A percentile compares a stretch with the other conserved stretches of the same genome.
Conservation (phyloP, 37 sponge, comb jelly and placozoan genomes). For the Cliona cf. orientalis region DNA sequence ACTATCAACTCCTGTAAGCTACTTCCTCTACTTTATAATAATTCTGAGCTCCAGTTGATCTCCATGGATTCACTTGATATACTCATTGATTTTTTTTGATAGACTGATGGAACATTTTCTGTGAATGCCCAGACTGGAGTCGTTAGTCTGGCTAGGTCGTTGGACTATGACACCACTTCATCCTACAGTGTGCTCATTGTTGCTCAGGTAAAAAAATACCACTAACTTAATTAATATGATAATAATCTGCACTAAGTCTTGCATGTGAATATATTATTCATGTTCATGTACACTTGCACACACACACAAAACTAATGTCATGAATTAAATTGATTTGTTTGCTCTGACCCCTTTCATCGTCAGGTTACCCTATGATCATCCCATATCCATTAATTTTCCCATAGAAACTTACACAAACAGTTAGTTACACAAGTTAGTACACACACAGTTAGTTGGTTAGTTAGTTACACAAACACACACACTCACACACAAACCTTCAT, state of each 20-base stretch:
- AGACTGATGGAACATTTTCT: constrained; percentile 9
- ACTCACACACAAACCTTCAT: no score
- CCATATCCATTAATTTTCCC: no score
- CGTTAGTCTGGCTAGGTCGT: not conserved
- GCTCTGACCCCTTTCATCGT: no score
- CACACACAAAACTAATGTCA: no score
- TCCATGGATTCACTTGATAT: not conserved
- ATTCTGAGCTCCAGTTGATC: not conserved
- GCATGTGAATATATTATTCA: not conserved
- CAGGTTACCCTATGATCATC: no score
- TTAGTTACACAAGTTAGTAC: no score
- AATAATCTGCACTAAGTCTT: no score
- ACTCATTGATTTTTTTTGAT: not conserved
- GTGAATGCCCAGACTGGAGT: not conserved
- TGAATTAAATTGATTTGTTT: no score
- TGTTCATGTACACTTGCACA: no score
- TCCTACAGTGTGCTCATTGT: not conserved
- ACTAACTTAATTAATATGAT: not conserved
- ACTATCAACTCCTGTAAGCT: constrained; percentile 4
- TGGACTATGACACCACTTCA: not conserved
- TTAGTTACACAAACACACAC: no score
- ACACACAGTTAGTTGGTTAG: no score
- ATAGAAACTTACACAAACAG: no score
- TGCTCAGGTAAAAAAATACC: constrained; percentile 15
- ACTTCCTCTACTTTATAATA: not conserved